Evolutionary conservation across 2,888 invertebrate genomes (phyloP).

Genomic region (Diadegma fenestrale): DNA sequence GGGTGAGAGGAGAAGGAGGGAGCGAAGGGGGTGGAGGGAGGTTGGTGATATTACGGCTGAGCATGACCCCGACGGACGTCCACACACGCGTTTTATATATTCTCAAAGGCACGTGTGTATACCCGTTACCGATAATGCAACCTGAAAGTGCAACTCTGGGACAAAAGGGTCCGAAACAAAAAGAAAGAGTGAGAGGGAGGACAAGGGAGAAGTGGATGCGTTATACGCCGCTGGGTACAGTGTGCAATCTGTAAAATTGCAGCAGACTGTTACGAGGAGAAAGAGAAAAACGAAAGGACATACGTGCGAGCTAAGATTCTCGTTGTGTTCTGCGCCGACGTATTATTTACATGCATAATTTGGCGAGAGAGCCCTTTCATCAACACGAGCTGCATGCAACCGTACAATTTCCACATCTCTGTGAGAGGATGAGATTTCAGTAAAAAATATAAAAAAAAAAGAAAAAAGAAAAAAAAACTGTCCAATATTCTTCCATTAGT

Average conservation of each 20-base stretch:
- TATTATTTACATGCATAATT: conserved; percentile 67
- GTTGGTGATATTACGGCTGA: conserved; percentile 61
- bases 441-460: not conserved
- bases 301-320: conserved; percentile 27
- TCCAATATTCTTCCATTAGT: conserved; percentile 14
- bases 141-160: conserved; percentile 66
- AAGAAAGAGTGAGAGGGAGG: conserved; percentile 29
- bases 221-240: conserved; percentile 62
- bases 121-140: conserved; percentile 66
- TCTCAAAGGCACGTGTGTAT: conserved; percentile 63
- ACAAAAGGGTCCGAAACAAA: conserved; percentile 63
- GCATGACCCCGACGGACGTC: conserved; percentile 60
- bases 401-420: conserved; percentile 8
- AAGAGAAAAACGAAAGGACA: conserved; percentile 38
- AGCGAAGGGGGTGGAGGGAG: not conserved
- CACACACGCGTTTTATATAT: conserved; percentile 55
- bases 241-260: conserved; percentile 71
- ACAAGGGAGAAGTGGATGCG: conserved; percentile 13
- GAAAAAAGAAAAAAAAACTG: conserved; percentile 27
- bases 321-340: conserved; percentile 35
- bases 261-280: conserved; percentile 53
- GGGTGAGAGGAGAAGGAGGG: conserved; percentile 8
- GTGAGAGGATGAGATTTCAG: conserved; percentile 26
- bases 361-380: conserved; percentile 62
- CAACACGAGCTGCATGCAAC: conserved; percentile 10